Conservation (phyloP, 1,140 invertebrate genomes). For the Panulirus ornatus region DNA sequence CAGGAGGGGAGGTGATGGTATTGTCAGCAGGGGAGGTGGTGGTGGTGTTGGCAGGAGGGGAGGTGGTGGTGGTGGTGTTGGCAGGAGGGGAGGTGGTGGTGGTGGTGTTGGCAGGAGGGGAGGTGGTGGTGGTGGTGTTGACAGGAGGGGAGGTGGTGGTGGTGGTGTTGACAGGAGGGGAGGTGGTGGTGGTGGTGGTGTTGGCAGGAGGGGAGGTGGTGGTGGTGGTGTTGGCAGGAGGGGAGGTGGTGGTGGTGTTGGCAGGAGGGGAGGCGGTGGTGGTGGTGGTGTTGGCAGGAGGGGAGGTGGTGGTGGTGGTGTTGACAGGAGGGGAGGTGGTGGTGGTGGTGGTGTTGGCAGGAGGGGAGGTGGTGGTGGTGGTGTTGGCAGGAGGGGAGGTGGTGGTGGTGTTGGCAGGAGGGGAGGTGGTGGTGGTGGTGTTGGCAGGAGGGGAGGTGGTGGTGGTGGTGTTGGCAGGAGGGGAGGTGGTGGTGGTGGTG, state of each 20-base stretch:
- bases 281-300: neutral
- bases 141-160: neutral
- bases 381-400: neutral
- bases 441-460: neutral
- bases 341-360: too few relatives aligned
- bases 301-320: too few relatives aligned
- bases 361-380: too few relatives aligned
- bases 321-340: too few relatives aligned
- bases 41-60: too few relatives aligned
- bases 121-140: neutral
- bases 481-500: neutral
- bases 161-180: neutral
- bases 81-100: neutral
- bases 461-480: neutral
- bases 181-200: too few relatives aligned
- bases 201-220: neutral
- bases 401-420: neutral
- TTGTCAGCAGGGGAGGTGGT: too few relatives aligned
- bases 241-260: neutral
- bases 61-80: too few relatives aligned
- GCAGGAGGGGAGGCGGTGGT: neutral
- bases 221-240: neutral
- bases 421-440: neutral
- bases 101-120: neutral
- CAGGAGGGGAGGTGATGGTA: too few relatives aligned